Evolutionary conservation across 2,797 vertebrate genomes (phyloP), one percentile per base, ranked within the genome.

Genomic region (Peromyscus attwateri): DNA sequence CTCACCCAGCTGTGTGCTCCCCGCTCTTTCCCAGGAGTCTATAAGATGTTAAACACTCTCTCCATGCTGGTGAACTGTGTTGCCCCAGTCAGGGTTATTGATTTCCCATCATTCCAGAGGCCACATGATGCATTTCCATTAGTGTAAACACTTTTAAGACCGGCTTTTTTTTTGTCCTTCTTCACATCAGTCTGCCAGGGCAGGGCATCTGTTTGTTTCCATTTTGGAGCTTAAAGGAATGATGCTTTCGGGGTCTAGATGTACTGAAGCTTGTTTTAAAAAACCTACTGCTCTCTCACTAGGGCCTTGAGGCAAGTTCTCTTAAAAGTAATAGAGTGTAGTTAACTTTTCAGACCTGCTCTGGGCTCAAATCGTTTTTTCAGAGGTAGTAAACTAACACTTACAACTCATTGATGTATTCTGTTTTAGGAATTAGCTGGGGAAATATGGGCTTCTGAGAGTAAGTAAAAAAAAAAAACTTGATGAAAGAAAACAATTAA

Each of bases 131-230:
- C 71, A 96, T 97, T 97, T 96, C 90, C 95, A 80, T 95, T 95
- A 75, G 76, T 87, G 87, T 92, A 94, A 97, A 95, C 88, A 93
- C 76, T 76, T 95, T 70, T 31, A 92, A 91, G 96, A 0, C 0
- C 73, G 64, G 92, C 75, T 96, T 96, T 95, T 68, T 96, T 91
- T 83, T 92, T 94, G 89, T 97, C 95, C 98, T 97, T 92, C 83
- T 93, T 96, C 96, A 92, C 90, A 95, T 91, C 73, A 95, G 43
- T 66, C 92, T 98, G 66, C 90, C 85, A 37, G 81, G 64, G 87
- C 40, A 95, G 71, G 62, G 92, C 92, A 96, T 92, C 80, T 95
- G 13, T 57, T 97, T 92, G 10, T 49, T 97, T 95, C 87, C 62
- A 90, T 62, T 46, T 79, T 79, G 81, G 52, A 49, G 6, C 10